Evolutionary conservation across 2,888 invertebrate genomes (phyloP), one percentile per base, ranked within the genome.

Genomic region (Calliopum simillimum): DNA sequence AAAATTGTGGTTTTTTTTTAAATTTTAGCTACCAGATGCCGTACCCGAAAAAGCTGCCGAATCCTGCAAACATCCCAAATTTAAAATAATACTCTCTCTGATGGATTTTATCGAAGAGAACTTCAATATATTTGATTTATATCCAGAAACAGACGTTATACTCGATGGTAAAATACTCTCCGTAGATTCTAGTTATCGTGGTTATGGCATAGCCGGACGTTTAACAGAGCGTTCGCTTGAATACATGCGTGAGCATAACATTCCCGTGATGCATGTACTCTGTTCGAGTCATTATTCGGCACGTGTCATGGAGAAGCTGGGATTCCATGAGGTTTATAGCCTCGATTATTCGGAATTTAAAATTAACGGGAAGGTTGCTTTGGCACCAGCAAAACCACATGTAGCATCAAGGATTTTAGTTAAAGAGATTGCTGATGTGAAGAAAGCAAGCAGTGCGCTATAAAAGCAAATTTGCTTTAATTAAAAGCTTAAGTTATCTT

Each of bases 241-340:
- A 6, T 85, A 81, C 72, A 85, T 86, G 85, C 79, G 80, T 1
- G 79, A 81, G 23, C 76, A 85, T 43, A 76, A 81, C 0, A 86
- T 86, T 59, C 78, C 79, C n/a, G 85, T 94, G 8, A 88, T 93
- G 71, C 89, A 93, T 33, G 89, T 91, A 53, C 91, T 94, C 76
- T 94, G 94, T 71, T 91, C 92, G 5, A 94, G 94, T 79, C 89
- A 90, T 71, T 94, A 89, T 84, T 93, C 94, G 2, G 93, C 93
- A 0, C 90, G 89, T 81, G 90, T 93, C 0, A 90, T 93, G 64
- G 90, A 91, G 73, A 89, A 90, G 76, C 85, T 91, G 25, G 93
- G 93, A 53, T 94, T 93, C 84, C 89, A 90, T 47, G 89, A 90
- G 80, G 88, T 91, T 64, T 93, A 91, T 82, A 86, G 88, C 49